Evolutionary conservation across 2,888 invertebrate species (phyloP), one percentile per base, ranked within the genome.

Genomic region (Ophion slaviceki): DNA sequence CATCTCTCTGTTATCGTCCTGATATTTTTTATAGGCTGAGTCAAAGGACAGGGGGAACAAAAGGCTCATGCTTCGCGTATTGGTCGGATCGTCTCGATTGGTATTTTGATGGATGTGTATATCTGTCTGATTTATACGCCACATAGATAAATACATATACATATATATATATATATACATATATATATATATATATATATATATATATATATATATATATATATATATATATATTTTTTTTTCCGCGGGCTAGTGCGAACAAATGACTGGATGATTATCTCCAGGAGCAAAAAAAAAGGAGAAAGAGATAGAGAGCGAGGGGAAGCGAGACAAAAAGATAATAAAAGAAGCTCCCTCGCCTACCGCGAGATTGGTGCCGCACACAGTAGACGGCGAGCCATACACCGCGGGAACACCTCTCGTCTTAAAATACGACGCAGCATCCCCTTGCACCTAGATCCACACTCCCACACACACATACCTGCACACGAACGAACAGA

Each of bases 201-300:
- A 28, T 2, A 28, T 3, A 8, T 2, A 40, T 7, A 57, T 5
- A 28, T 40, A 32, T 4, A 28, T 2, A 3, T 2, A 28, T 3
- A 28, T 2, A 28, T 2, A 28, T 3, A 8, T 2, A 40, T 7
- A 57, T 5, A 28, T 40, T n/a, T n/a, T n/a, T 57, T 11, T 59
- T 64, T 7, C 24, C 47, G 24, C 11, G 20, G 76, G 36, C 57
- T 28, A 77, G 82, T 83, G 84, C 70, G 75, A 82, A 66, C 71
- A 80, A 86, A 87, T 87, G 88, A 82, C 80, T 70, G 62, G 53
- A 76, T 79, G 82, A 85, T 82, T 85, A 80, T 81, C 83, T 62
- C n/a, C 47, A 61, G 24, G 61, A 61, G 24, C 1, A 20, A 20
- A 61, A 20, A 68, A 59, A 74, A 40, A 20, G 83, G 24, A 32